Percentiles rank a stretch among this genome's conserved stretches.
Evolutionary conservation across 2,797 vertebrate genomes (phyloP).

Genomic region (Microtus californicus): DNA sequence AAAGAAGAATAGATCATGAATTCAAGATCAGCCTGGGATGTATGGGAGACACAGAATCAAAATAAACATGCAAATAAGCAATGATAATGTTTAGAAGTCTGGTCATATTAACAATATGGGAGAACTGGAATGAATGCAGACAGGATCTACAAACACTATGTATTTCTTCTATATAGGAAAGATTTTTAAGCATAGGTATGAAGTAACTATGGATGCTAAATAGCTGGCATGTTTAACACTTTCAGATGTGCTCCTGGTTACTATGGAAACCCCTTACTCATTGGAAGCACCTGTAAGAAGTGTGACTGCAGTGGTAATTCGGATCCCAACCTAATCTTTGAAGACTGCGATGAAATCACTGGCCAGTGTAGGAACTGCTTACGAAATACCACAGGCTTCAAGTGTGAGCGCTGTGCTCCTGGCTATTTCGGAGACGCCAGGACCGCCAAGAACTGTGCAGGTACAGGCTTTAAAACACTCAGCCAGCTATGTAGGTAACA

Average conservation of each 20-base stretch:
- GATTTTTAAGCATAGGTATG: neutral
- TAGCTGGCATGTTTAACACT: conserved; percentile 68
- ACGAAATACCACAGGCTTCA: conserved; percentile 92
- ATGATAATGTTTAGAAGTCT: neutral
- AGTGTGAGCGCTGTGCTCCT: conserved; percentile 93
- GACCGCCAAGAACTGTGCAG: conserved; percentile 93
- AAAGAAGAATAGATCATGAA: neutral
- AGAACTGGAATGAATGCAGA: neutral
- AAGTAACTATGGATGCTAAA: conserved; percentile 16
- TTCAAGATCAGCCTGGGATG: neutral
- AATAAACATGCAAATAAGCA: neutral
- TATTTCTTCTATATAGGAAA: conserved; percentile 16
- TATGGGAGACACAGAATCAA: neutral
- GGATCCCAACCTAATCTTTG: conserved; percentile 97
- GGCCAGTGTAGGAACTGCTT: conserved; percentile 96
- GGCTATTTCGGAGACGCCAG: conserved; percentile 96
- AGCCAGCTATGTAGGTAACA: neutral
- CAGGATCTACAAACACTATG: neutral
- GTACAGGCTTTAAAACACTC: conserved; percentile 82
- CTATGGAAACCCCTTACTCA: conserved; percentile 94
- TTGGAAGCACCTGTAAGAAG: conserved; percentile 93
- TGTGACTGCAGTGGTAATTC: conserved; percentile 98
- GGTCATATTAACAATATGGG: neutral
- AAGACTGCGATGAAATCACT: conserved; percentile 95
- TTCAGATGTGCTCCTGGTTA: conserved; percentile 96